phyloP scores from a whole-genome alignment of 1,140 invertebrate species.

The Laupala kohalensis region DNA sequence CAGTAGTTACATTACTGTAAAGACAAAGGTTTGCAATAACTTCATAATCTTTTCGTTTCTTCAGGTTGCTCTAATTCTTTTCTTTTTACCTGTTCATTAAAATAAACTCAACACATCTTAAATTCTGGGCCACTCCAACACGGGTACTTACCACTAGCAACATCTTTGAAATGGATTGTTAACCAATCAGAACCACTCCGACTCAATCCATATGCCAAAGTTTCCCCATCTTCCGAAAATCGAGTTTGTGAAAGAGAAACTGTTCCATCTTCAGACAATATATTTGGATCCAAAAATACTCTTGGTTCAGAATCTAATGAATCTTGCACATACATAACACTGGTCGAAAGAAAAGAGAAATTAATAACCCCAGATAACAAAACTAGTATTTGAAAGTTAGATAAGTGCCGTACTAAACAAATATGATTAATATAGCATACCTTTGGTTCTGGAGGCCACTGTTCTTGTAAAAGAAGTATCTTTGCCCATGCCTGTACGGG shows the following conservation, averaged over 20 bases:
- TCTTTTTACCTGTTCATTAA: too few species aligned
- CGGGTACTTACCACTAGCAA: constrained; percentile 52
- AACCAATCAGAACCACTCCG: constrained; percentile 92
- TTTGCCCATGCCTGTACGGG: constrained; percentile 65
- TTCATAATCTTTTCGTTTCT: too few species aligned
- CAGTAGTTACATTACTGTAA: too few species aligned
- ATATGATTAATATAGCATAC: constrained; percentile 33
- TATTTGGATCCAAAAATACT: constrained; percentile 94
- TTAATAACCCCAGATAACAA: not conserved
- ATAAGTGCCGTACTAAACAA: not conserved
- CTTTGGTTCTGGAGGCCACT: constrained; percentile 93
- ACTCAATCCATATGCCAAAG: constrained; percentile 83
- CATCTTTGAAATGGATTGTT: constrained; percentile 72
- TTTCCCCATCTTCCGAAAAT: constrained; percentile 84
- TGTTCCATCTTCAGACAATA: constrained; percentile 84
- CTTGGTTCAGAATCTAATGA: constrained; percentile 59
- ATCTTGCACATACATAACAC: constrained; percentile 87
- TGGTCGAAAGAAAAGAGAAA: constrained; percentile 30
- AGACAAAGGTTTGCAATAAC: too few species aligned
- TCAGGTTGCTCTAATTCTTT: too few species aligned
- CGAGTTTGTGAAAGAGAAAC: constrained; percentile 60
- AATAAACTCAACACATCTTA: too few species aligned
- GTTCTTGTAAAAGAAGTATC: constrained; percentile 90
- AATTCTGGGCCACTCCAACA: too few species aligned
- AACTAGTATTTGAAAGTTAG: not conserved